These are phyloP conservation scores for Anastatus disparis DNA, from an alignment of 1,140 invertebrate species.

Conservation along the genomic window DNA sequence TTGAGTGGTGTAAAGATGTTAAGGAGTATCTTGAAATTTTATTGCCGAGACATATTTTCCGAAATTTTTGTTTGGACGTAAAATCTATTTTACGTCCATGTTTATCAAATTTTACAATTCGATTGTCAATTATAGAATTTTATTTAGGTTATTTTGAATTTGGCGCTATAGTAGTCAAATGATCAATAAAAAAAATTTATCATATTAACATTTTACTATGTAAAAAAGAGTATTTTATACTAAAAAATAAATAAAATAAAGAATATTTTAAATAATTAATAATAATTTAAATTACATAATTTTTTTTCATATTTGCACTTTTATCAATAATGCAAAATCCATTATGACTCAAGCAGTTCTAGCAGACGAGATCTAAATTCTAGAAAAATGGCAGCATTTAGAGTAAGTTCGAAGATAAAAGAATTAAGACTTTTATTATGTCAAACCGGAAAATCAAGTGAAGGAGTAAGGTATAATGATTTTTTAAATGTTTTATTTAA, in stretches of 20 bases:
- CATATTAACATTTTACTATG: background rate
- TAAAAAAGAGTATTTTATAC: background rate
- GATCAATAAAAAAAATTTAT: background rate
- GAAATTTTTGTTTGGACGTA: constrained; percentile 10
- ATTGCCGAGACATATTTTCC: constrained; percentile 8
- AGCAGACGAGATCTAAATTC: constrained; percentile 12
- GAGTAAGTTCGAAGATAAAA: constrained; percentile 76
- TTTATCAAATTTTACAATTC: constrained; percentile 15
- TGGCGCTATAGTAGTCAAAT: constrained; percentile 3
- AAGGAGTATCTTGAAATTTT: constrained; percentile 9
- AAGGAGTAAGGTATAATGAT: constrained; percentile 79
- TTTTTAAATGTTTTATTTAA: too few relatives aligned
- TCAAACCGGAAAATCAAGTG: constrained; percentile 80
- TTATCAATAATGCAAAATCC: too few relatives aligned
- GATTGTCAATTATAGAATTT: constrained; percentile 36
- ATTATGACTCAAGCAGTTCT: too few relatives aligned
- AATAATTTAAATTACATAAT: too few relatives aligned
- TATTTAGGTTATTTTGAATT: constrained; percentile 20
- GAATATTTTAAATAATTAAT: background rate
- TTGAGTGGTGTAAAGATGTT: background rate
- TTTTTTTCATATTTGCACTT: too few relatives aligned
- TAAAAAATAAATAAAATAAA: background rate
- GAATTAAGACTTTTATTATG: constrained; percentile 89
- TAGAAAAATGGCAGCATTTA: constrained; percentile 63
- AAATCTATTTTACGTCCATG: constrained; percentile 19